Percentiles rank a stretch among this genome's conserved stretches.
These are phyloP conservation scores for Melanargia galathea DNA, from an alignment of 2,888 invertebrate species.

Conservation along the genomic window DNA sequence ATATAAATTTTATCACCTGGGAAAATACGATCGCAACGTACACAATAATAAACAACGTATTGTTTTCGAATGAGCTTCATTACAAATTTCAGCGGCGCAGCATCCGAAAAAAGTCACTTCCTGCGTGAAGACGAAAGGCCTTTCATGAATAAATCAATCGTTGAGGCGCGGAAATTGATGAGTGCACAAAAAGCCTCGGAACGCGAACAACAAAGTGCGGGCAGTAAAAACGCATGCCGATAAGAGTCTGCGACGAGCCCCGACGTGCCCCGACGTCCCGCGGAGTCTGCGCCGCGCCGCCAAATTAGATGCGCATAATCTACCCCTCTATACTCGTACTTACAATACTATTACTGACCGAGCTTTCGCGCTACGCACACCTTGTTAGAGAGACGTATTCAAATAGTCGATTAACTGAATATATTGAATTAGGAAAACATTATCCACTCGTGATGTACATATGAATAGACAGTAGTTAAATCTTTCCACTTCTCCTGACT, in stretches of 20 bases:
- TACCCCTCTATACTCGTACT: slow-evolving; percentile 45
- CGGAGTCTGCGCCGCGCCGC: slow-evolving; percentile 54
- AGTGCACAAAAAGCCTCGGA: slow-evolving; percentile 73
- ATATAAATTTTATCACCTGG: slow-evolving; percentile 42
- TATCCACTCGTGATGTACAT: slow-evolving; percentile 4
- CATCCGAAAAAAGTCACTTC: slow-evolving; percentile 76
- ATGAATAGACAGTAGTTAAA: neutral
- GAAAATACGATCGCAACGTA: slow-evolving; percentile 43
- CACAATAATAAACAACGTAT: slow-evolving; percentile 73
- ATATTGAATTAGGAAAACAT: slow-evolving; percentile 24
- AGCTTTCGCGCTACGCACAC: slow-evolving; percentile 38
- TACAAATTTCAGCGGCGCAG: slow-evolving; percentile 74
- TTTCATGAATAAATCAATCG: slow-evolving; percentile 81
- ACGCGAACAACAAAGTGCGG: slow-evolving; percentile 76
- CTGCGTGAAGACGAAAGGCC: slow-evolving; percentile 72
- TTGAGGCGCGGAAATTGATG: slow-evolving; percentile 81
- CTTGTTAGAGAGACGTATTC: slow-evolving; percentile 40
- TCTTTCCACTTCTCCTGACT: neutral
- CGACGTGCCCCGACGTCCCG: slow-evolving; percentile 63
- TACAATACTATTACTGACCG: slow-evolving; percentile 41
- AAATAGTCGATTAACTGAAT: slow-evolving; percentile 30
- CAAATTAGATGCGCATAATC: slow-evolving; percentile 80
- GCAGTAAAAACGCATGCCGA: slow-evolving; percentile 72
- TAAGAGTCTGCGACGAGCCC: slow-evolving; percentile 52
- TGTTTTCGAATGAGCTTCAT: slow-evolving; percentile 78